Base-by-base conservation (phyloP, 2,888 invertebrate genomes). In the Folsomia manolachei region DNA sequence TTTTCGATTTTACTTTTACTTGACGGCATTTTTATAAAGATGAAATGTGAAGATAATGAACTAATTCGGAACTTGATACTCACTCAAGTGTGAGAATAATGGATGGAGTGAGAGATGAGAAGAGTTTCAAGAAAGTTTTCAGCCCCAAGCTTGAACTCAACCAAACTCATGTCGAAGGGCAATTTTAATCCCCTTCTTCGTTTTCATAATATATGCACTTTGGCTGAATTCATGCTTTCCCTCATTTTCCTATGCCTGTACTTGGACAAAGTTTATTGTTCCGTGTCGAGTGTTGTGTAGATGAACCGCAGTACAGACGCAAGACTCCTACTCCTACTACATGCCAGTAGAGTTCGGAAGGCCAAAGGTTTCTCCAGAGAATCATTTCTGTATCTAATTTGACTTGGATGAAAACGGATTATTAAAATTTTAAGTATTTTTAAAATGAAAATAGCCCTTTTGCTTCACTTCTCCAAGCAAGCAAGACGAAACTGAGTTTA, bases 341-440 rank as follows among this genome's bases (percentile, higher is more conserved):
- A n/a, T n/a, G n/a, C n/a, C n/a, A n/a, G 39, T 14, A 62, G 14
- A 62, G 24, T 62, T 9, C n/a, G 63, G 19, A 27, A 24, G 52
- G 52, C 23, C 51, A 66, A 66, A 66, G 65, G 52, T 39, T 24
- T 39, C 65, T n/a, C 52, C 18, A 11, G 65, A 39, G 51, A 64
- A 39, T 51, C 21, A 11, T 64, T 52, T 70, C 21, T 27, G 51
- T 39, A 64, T 76, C 71, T 74, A 74, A 74, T 76, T 76, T 74
- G 69, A 72, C 67, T n/a, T 56, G 68, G 72, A 72, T 72, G 69
- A 71, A 74, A 76, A 76, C 74, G 74, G 76, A 74, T 76, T 76
- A 72, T 76, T 74, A 76, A 74, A 74, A 71, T 72, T 74, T 74
- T 69, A 76, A 74, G 51, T 56, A 65, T 71, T 69, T 63, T 64